phyloP scores from a whole-genome alignment of 2,113 vertebrate genomes.

The Mormoops blainvillei region DNA sequence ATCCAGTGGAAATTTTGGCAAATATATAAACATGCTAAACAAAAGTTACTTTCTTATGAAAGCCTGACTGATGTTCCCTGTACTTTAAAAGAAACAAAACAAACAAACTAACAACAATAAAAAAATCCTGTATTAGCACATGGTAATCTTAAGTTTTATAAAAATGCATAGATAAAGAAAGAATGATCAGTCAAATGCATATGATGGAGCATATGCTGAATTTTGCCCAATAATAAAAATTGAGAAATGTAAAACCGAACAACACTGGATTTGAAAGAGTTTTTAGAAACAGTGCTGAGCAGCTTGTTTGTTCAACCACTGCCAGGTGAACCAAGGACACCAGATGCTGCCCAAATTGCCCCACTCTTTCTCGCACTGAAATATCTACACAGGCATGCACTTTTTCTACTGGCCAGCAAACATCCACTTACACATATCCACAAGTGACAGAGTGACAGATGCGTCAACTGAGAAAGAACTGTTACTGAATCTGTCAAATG shows the following conservation, averaged over 20 bases:
- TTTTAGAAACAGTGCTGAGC: not conserved
- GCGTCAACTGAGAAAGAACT: not conserved
- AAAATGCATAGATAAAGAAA: not conserved
- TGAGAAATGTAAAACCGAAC: constrained; percentile 6
- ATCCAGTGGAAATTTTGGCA: constrained; percentile 40
- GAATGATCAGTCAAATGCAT: constrained; percentile 15
- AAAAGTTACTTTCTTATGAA: constrained; percentile 39
- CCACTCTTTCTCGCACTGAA: not conserved
- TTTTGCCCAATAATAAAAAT: not conserved
- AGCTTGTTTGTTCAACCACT: not conserved
- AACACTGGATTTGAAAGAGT: not conserved
- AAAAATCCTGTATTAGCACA: not conserved
- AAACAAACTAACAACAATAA: not conserved
- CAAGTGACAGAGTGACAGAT: not conserved
- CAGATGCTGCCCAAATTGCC: not conserved
- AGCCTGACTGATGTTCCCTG: not conserved
- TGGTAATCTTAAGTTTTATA: not conserved
- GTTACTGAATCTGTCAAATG: not conserved
- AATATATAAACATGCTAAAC: constrained; percentile 45
- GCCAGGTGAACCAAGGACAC: not conserved
- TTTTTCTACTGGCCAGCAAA: not conserved
- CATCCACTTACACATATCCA: not conserved
- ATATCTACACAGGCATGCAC: not conserved
- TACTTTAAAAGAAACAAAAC: not conserved
- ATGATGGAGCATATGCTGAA: not conserved